Evolutionary conservation across 2,113 vertebrate genomes (phyloP), one percentile per base, ranked within the genome.

Genomic region (Nettapus auritus): DNA sequence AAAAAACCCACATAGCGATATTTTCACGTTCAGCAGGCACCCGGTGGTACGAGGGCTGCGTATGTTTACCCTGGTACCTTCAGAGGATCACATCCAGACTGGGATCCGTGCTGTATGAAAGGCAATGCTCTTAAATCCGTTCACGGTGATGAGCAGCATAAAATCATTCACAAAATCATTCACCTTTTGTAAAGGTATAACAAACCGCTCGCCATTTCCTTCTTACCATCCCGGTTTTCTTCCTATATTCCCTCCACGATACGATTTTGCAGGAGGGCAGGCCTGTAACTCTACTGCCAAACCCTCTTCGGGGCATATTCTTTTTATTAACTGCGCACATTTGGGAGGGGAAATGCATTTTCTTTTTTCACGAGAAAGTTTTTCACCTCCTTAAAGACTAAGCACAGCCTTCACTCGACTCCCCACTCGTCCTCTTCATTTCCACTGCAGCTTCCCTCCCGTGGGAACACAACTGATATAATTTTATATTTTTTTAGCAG

Each of bases 401-500:
- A 57, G 22, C 33, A 7, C 4, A 34, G 17, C 4, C 42, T 26
- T 23, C 40, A 36, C 40, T 29, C 16, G 33, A 34, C n/a, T 76
- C 62, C 34, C 50, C 56, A 48, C 34, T 20, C 25, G 3, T 48
- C 76, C 29, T 31, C 76, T 66, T 36, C 1, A 69, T 46, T 64
- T 64, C 68, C 86, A 86, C 50, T 16, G 29, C 23, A 22, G 21
- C 36, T 75, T 62, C 12, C 3, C 48, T 42, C 66, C 85, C 23
- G 8, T 1, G 3, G 50, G 85, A 86, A 62, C 20, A 89, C 13
- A 19, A 76, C 78, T 3, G 2, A 59, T n/a, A 68, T 6, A 44
- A 40, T 69, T 38, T 28, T 46, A 40, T 42, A 21, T 86, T 91
- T 74, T 86, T 93, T 74, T 28, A 78, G 52, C 90, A 87, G 56